Conservation (phyloP, 2,113 vertebrate genomes). For the Pipa parva region DNA sequence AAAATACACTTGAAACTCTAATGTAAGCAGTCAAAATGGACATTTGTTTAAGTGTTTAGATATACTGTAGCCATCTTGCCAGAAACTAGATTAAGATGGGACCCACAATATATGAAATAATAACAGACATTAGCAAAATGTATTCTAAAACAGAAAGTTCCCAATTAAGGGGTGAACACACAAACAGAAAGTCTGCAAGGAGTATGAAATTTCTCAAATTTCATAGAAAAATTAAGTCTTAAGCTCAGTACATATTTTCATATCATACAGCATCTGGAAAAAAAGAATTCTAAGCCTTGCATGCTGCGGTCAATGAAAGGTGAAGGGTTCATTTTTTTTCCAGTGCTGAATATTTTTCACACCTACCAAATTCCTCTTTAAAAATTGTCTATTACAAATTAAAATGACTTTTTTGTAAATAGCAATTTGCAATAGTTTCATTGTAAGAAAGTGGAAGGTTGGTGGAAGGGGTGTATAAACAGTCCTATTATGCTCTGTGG, state of each 20-base stretch:
- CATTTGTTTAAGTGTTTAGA: constrained; percentile 38
- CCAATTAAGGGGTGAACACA: background rate
- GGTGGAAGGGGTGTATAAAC: background rate
- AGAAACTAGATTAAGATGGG: constrained; percentile 9
- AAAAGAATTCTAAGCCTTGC: background rate
- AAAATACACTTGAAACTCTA: constrained; percentile 33
- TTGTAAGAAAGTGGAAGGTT: too few relatives aligned
- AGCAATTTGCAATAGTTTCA: too few relatives aligned
- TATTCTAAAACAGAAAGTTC: constrained; percentile 1
- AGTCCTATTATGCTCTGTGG: background rate
- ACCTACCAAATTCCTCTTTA: background rate
- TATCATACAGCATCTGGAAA: constrained; percentile 2
- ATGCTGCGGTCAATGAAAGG: background rate
- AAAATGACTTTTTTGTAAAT: background rate
- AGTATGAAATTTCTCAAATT: constrained; percentile 15
- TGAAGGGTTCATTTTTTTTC: background rate
- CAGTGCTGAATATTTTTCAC: background rate
- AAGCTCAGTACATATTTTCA: constrained; percentile 17
- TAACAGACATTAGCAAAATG: constrained; percentile 5
- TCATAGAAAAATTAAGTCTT: constrained; percentile 27
- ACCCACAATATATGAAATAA: constrained; percentile 27
- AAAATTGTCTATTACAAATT: background rate
- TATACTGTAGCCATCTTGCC: constrained; percentile 22
- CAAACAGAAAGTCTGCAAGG: background rate
- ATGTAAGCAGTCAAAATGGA: constrained; percentile 35